These are phyloP conservation scores for Phasia obesa DNA, from an alignment of 2,888 invertebrate genomes.

Conservation along the genomic window DNA sequence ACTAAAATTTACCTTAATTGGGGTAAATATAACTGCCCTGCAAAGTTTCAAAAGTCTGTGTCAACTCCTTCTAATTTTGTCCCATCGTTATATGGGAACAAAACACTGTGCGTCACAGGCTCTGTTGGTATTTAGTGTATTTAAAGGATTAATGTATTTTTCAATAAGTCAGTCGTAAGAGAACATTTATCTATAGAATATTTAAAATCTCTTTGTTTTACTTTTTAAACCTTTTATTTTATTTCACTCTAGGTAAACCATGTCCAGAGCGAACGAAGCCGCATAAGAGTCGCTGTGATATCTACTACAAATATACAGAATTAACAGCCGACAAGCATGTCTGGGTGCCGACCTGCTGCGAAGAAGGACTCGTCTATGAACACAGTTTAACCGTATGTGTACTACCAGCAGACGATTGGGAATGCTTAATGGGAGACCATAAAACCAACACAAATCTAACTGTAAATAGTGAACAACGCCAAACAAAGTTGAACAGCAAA, in stretches of 20 bases:
- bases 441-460: constrained; percentile 1
- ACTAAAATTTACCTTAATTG: too few relatives aligned
- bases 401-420: constrained; percentile 82
- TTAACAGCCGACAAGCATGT: constrained; percentile 78
- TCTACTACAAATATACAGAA: constrained; percentile 80
- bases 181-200: too few relatives aligned
- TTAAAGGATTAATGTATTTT: too few relatives aligned
- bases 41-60: too few relatives aligned
- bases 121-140: too few relatives aligned
- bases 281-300: constrained; percentile 81
- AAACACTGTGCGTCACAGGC: too few relatives aligned
- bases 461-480: not conserved
- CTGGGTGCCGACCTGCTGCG: constrained; percentile 81
- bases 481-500: not conserved
- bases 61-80: too few relatives aligned
- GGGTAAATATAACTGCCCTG: too few relatives aligned
- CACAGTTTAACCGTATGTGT: constrained; percentile 80
- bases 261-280: constrained; percentile 80
- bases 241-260: constrained; percentile 77
- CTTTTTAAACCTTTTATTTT: constrained; percentile 2
- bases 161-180: too few relatives aligned
- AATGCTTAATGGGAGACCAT: constrained; percentile 77
- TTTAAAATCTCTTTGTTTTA: not conserved
- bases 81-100: too few relatives aligned
- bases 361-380: constrained; percentile 81